phyloP scores from a whole-genome alignment of 2,113 vertebrate genomes.

The Psilopogon haemacephalus region DNA sequence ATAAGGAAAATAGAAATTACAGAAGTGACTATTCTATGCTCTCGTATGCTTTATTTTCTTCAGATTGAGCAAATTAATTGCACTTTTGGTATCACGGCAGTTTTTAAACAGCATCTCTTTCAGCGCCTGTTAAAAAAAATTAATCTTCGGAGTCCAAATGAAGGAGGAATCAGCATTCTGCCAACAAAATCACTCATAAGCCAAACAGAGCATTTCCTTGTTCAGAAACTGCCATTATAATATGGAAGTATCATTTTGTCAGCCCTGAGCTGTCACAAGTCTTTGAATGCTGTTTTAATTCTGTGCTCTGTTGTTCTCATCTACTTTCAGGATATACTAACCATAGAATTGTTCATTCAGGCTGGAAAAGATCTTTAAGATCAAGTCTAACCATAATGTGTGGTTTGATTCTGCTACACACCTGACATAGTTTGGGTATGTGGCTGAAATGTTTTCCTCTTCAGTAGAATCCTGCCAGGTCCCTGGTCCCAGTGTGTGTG shows the following conservation, averaged over 20 bases:
- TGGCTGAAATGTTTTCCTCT: not conserved
- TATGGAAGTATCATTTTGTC: not conserved
- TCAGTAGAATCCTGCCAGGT: not conserved
- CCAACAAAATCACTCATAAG: not conserved
- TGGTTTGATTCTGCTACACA: not conserved
- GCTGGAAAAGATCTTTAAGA: no score
- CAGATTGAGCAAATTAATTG: not conserved
- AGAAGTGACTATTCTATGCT: not conserved
- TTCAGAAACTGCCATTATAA: not conserved
- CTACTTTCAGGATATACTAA: not conserved
- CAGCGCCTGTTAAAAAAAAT: not conserved
- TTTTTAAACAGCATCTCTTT: not conserved
- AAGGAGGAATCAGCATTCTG: not conserved
- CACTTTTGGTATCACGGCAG: not conserved
- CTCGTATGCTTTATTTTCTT: not conserved
- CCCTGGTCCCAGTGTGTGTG: not conserved
- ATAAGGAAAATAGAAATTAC: slow-evolving; percentile 30
- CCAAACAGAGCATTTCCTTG: not conserved
- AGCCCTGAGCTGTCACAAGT: not conserved
- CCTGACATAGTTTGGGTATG: not conserved
- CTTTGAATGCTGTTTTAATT: not conserved
- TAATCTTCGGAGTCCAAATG: not conserved
- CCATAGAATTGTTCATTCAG: no score
- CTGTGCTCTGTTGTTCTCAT: not conserved
- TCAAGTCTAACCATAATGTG: no score